Base-by-base conservation (phyloP, 1,140 invertebrate species). In the Callitettix versicolor region DNA sequence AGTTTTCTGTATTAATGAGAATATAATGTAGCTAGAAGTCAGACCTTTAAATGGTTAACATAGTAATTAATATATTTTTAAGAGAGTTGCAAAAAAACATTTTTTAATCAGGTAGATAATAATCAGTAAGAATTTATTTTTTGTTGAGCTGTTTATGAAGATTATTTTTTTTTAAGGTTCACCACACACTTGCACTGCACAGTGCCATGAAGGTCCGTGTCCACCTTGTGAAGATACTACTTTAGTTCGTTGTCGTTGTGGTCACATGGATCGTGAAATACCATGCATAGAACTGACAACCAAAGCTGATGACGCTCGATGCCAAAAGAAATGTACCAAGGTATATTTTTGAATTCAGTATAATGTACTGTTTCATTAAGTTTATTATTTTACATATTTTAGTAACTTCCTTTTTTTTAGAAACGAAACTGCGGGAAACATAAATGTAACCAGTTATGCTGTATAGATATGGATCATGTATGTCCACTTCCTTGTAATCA, bases 321-420 rank as follows among this genome's bases (percentile, higher is more conserved):
- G 94, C 70, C 81, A 91, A 62, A 88, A 85, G 61, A 85, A 86
- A 62, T 98, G 93, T 69, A 86, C 82, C 40, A 94, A 93, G 72
- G 83, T 85, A 69, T 65, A 66, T 53, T 42, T 36, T 41, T 49
- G 43, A 1, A 26, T 34, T 38, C 14, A 20, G 15, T 14, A 9
- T 20, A 9, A 20, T n/a, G n/a, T n/a, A n/a, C n/a, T n/a, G n/a
- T n/a, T n/a, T n/a, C n/a, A n/a, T n/a, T n/a, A n/a, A n/a, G n/a
- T n/a, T n/a, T n/a, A n/a, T n/a, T n/a, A n/a, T n/a, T n/a, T n/a
- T n/a, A n/a, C n/a, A n/a, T n/a, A n/a, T n/a, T n/a, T n/a, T n/a
- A n/a, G n/a, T n/a, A n/a, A n/a, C n/a, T n/a, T n/a, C n/a, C 14
- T 43, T 0, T 52, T 38, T 67, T 68, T 30, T 64, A 81, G 75